Evolutionary conservation across 2,888 invertebrate species (phyloP).

Genomic region (Dicycla oo): DNA sequence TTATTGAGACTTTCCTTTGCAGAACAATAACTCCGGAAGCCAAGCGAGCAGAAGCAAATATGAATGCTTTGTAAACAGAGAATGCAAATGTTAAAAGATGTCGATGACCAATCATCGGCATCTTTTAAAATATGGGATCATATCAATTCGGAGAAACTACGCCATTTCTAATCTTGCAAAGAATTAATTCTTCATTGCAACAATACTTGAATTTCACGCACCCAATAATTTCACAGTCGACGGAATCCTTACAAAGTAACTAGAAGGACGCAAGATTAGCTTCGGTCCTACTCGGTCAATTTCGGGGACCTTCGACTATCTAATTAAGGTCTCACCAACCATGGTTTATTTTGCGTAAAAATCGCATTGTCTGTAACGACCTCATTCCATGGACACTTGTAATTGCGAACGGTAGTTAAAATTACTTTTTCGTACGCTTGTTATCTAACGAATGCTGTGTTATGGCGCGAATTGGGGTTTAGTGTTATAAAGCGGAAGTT

Average conservation of each 20-base stretch:
- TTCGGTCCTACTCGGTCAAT: conserved; percentile 57
- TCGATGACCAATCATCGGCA: not conserved
- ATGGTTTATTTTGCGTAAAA: conserved; percentile 65
- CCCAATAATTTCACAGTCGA: conserved; percentile 56
- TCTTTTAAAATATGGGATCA: conserved; percentile 5
- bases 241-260: conserved; percentile 58
- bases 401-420: conserved; percentile 73
- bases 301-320: conserved; percentile 65
- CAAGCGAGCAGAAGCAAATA: conserved; percentile 18
- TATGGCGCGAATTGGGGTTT: conserved; percentile 52
- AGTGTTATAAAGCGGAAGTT: conserved; percentile 34
- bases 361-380: conserved; percentile 70
- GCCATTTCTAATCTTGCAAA: not conserved
- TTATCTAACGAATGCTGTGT: conserved; percentile 62
- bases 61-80: not conserved
- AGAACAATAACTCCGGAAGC: conserved; percentile 24
- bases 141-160: not conserved
- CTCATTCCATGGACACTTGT: conserved; percentile 69
- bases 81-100: conserved; percentile 7
- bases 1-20: conserved; percentile 23
- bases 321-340: conserved; percentile 65
- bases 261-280: conserved; percentile 51
- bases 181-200: not conserved
- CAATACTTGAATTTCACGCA: conserved; percentile 32
- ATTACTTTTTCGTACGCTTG: conserved; percentile 72